A percentile compares a stretch with the other conserved stretches of the same genome.
phyloP scores from a whole-genome alignment of 2,113 vertebrate species.

The Struthidea cinerea region DNA sequence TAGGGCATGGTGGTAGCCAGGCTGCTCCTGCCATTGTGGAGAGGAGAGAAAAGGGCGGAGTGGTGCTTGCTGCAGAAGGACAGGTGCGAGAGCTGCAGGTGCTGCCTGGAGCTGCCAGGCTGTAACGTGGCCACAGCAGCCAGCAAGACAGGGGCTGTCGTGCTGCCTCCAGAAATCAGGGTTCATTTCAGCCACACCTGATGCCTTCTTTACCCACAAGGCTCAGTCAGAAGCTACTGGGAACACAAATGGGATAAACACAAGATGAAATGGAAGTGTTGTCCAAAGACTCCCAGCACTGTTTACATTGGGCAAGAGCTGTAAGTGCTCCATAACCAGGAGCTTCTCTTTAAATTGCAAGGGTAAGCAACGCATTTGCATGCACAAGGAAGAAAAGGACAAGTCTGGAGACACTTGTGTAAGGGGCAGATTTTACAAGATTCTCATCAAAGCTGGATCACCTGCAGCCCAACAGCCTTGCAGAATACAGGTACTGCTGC shows the following conservation, averaged over 20 bases:
- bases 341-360: not conserved
- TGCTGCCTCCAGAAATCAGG: not conserved
- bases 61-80: not conserved
- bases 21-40: not conserved
- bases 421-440: not conserved
- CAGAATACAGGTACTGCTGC: not conserved
- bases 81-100: rapidly evolving
- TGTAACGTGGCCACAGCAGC: not conserved
- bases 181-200: not conserved
- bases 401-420: not conserved
- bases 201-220: not conserved
- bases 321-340: not conserved
- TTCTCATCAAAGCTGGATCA: not conserved
- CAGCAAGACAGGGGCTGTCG: not conserved
- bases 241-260: not conserved
- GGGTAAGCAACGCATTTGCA: not conserved
- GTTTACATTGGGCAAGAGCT: not conserved
- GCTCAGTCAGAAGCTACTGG: not conserved
- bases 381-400: not conserved
- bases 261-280: not conserved
- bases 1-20: not conserved
- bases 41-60: not conserved
- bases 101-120: not conserved
- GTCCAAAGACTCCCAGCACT: not conserved
- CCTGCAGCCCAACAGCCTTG: rapidly evolving